Conservation (phyloP, 1,140 invertebrate species). For the Lepidurus couesii region DNA sequence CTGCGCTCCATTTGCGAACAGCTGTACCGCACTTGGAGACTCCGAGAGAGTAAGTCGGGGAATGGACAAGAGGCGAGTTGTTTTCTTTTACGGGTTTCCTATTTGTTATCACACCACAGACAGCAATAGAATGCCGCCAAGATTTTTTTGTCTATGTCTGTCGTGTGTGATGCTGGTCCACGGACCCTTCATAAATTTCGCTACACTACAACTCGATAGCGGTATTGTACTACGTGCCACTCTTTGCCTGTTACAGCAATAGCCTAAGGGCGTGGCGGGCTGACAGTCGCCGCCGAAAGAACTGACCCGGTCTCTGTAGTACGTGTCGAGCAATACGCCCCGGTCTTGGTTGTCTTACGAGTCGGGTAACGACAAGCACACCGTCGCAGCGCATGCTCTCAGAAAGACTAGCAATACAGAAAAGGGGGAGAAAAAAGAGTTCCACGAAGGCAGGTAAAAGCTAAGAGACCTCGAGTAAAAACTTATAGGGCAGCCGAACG, state of each 20-base stretch:
- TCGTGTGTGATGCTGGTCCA: neutral
- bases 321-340: constrained; percentile 17
- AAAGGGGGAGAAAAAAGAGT: neutral
- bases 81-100: neutral
- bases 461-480: neutral
- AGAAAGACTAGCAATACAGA: no score
- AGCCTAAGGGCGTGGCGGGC: neutral
- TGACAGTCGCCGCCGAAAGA: neutral
- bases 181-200: neutral
- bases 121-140: neutral
- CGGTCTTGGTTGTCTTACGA: neutral
- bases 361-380: neutral
- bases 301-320: neutral
- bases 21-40: neutral
- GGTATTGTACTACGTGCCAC: neutral
- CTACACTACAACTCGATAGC: neutral
- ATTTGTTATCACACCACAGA: neutral
- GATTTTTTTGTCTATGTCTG: neutral
- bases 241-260: neutral
- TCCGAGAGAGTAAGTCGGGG: no score
- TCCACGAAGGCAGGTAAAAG: neutral
- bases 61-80: no score
- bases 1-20: neutral
- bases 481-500: neutral
- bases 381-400: neutral